A percentile compares a stretch with the other conserved stretches of the same genome.
These are phyloP conservation scores for Agelastica alni DNA, from an alignment of 2,888 invertebrate species.

Conservation along the genomic window DNA sequence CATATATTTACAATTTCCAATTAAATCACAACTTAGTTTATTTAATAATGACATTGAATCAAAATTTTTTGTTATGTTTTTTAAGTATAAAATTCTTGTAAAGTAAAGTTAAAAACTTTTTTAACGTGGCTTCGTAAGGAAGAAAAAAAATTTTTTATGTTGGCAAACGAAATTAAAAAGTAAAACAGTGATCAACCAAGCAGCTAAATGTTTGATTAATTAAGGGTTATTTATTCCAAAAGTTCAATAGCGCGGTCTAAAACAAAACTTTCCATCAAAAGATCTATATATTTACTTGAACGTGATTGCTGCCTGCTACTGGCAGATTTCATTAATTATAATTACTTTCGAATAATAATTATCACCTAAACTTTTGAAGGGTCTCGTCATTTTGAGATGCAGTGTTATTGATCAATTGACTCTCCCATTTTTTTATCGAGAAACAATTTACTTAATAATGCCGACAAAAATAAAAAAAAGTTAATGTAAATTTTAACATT, in stretches of 20 bases:
- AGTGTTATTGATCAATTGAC: slow-evolving; percentile 1
- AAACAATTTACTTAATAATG: background rate
- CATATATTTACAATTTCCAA: no score
- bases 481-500: no score
- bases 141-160: no score
- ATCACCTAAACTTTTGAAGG: slow-evolving; percentile 5
- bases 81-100: no score
- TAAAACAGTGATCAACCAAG: background rate
- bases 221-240: background rate
- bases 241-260: background rate
- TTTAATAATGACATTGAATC: no score
- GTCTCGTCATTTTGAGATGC: slow-evolving; percentile 2
- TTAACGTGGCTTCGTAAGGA: no score
- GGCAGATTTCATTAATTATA: slow-evolving; percentile 17
- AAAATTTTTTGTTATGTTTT: no score
- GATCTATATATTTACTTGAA: slow-evolving; percentile 11
- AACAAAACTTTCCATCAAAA: slow-evolving; percentile 34
- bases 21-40: no score
- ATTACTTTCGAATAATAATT: slow-evolving; percentile 12
- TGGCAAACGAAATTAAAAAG: background rate
- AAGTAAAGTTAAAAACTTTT: no score
- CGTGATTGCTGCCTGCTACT: slow-evolving; percentile 7
- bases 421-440: no score
- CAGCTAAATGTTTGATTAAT: background rate
- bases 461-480: no score